Conservation (phyloP, 2,113 vertebrate species). For the Nycticryphes semicollaris region DNA sequence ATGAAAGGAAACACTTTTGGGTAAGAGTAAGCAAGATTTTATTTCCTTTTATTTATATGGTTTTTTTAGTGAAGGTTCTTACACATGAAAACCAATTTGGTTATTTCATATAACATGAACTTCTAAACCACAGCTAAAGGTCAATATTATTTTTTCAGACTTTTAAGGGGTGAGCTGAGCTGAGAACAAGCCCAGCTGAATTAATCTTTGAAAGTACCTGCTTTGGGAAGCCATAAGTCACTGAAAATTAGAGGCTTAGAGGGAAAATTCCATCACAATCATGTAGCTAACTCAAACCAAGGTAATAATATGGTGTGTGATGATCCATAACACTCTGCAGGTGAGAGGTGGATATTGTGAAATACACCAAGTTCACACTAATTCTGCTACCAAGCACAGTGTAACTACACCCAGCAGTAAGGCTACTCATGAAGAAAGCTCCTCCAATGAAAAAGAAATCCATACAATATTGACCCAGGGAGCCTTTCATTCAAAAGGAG, state of each 20-base stretch:
- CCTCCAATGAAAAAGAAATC: neutral
- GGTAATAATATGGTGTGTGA: neutral
- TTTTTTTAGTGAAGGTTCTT: neutral
- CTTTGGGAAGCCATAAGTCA: neutral
- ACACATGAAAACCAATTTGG: neutral
- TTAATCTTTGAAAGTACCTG: neutral
- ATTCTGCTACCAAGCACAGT: fast-evolving
- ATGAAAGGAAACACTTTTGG: neutral
- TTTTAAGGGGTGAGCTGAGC: neutral
- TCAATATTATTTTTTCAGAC: neutral
- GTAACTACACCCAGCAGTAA: neutral
- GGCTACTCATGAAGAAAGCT: neutral
- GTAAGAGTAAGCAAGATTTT: neutral
- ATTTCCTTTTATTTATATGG: neutral
- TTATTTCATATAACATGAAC: neutral
- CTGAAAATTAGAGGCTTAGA: constrained; percentile 20
- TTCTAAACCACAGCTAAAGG: neutral
- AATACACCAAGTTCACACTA: neutral
- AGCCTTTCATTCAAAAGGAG: neutral
- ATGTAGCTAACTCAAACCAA: neutral
- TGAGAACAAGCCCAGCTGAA: neutral
- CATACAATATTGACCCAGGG: neutral
- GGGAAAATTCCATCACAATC: neutral
- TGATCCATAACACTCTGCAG: neutral
- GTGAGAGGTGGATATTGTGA: neutral